A percentile compares a stretch with the other conserved stretches of the same genome.
Conservation (phyloP, 2,797 vertebrate species). For the Heteromormyrus szaboi region DNA sequence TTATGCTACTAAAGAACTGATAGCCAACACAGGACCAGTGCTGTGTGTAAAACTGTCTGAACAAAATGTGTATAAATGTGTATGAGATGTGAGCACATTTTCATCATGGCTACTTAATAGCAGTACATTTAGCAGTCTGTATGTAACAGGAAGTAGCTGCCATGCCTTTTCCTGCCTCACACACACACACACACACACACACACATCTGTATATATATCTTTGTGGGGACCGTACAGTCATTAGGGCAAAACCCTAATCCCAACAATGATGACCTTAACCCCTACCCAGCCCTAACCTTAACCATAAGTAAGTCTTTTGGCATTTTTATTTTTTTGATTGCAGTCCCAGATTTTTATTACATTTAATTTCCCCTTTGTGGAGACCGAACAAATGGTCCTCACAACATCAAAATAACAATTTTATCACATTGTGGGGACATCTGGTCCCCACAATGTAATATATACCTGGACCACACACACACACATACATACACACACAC, state of each 20-base stretch:
- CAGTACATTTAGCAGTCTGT: no score
- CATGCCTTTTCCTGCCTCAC: not conserved
- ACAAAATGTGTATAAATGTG: not conserved
- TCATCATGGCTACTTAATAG: not conserved
- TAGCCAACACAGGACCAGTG: not conserved
- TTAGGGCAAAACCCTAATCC: not conserved
- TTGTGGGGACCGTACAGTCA: not conserved
- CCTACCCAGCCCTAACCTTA: not conserved
- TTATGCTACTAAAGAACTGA: not conserved
- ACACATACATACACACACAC: not conserved
- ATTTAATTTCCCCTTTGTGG: not conserved
- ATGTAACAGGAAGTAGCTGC: not conserved
- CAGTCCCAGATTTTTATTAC: not conserved
- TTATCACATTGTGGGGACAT: not conserved
- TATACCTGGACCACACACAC: not conserved
- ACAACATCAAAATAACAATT: not conserved
- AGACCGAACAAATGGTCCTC: not conserved
- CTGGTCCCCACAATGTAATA: not conserved
- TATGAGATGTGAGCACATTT: not conserved
- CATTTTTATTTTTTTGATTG: not conserved
- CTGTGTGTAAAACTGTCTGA: not conserved
- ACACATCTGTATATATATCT: not conserved
- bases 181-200: not conserved
- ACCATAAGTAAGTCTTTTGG: not conserved
- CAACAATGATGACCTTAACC: not conserved